A percentile compares a stretch with the other conserved stretches of the same genome.
phyloP scores from a whole-genome alignment of 37 sponge, comb jelly and placozoan genomes.

The Agelas oroides region DNA sequence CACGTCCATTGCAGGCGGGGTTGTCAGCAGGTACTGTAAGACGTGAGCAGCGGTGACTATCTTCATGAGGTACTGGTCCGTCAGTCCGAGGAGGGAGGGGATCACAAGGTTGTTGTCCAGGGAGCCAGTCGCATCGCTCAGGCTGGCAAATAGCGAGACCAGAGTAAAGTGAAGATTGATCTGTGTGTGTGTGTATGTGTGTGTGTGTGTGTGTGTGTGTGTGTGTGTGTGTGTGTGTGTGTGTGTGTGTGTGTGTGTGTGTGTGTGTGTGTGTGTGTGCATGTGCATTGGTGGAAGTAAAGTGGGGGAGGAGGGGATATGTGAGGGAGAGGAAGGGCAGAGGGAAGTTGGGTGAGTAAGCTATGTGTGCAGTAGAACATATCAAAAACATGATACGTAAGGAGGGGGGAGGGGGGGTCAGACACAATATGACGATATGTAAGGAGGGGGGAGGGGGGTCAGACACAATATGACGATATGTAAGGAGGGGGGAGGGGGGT shows the following conservation, averaged over 20 bases:
- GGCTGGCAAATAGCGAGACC: constrained; percentile 11
- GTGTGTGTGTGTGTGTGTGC: neutral
- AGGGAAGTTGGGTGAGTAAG: too few relatives aligned
- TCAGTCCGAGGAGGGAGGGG: constrained; percentile 49
- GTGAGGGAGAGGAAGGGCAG: too few relatives aligned
- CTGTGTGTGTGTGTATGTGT: neutral
- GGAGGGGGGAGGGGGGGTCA: neutral
- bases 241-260: neutral
- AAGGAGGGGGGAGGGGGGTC: neutral
- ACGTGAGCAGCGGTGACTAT: constrained; percentile 50
- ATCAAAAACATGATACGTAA: too few relatives aligned
- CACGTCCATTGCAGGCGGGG: constrained; percentile 28
- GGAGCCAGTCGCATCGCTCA: neutral
- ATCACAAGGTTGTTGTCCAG: constrained; percentile 13
- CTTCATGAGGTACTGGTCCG: constrained; percentile 41
- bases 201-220: neutral
- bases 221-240: neutral
- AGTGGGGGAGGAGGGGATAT: too few relatives aligned
- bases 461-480: too few relatives aligned
- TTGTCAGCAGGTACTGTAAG: constrained; percentile 59
- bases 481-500: neutral
- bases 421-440: too few relatives aligned
- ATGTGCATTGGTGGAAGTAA: too few relatives aligned
- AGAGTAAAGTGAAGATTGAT: constrained; percentile 64
- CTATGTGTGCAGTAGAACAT: too few relatives aligned